A percentile compares a stretch with the other conserved stretches of the same genome.
phyloP scores from a whole-genome alignment of 92 coral and sea anemone species.

The Siderastrea siderea region DNA sequence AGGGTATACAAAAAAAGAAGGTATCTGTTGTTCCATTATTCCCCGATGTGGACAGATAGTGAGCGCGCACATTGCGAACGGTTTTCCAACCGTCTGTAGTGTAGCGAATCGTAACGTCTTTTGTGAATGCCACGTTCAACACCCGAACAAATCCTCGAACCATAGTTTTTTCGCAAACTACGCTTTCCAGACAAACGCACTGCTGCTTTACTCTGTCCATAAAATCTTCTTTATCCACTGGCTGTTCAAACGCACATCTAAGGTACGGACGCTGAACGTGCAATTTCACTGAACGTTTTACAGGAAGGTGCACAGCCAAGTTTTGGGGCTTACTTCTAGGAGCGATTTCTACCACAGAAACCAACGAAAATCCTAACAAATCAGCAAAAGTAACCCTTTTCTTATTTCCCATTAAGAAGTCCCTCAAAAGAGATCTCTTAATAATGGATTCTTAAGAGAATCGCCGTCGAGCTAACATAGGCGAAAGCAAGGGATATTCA shows the following conservation, averaged over 20 bases:
- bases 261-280: not conserved
- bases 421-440: not conserved
- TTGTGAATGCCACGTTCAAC: conserved; percentile 74
- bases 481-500: not conserved
- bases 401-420: conserved; percentile 45
- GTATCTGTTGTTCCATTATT: conserved; percentile 77
- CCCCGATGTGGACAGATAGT: conserved; percentile 73
- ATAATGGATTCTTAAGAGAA: not conserved
- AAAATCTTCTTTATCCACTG: conserved; percentile 31
- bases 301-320: not conserved
- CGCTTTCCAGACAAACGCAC: conserved; percentile 86
- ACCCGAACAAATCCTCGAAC: conserved; percentile 88
- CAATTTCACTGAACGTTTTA: not conserved
- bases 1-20: conserved; percentile 78
- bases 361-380: conserved; percentile 83
- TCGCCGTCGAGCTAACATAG: not conserved
- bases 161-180: conserved; percentile 78
- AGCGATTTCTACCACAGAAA: conserved; percentile 82
- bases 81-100: conserved; percentile 78
- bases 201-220: conserved; percentile 50
- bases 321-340: conserved; percentile 79
- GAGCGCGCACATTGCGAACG: conserved; percentile 66
- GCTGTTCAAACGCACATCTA: conserved; percentile 33
- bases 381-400: conserved; percentile 88
- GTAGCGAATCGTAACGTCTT: conserved; percentile 80